Evolutionary conservation across 2,797 vertebrate genomes (phyloP).

Genomic region (Enteromius mattozi): DNA sequence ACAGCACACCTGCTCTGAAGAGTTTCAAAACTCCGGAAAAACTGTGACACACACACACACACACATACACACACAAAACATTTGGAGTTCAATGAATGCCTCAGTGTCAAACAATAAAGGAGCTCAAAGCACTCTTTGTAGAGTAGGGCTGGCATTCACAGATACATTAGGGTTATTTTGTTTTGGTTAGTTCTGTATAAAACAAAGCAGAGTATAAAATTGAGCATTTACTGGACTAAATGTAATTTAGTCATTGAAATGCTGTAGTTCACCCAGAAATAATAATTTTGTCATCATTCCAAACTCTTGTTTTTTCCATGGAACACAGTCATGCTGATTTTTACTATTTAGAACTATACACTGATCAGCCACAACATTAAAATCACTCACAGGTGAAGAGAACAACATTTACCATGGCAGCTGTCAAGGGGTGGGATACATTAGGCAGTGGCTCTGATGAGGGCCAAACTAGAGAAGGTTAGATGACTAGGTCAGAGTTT

Average conservation of each 20-base stretch:
- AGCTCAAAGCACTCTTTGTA: not conserved
- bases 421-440: not conserved
- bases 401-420: not conserved
- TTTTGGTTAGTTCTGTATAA: not conserved
- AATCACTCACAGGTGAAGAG: not conserved
- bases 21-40: not conserved
- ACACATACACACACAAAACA: not conserved
- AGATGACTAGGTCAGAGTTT: not conserved
- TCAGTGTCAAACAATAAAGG: not conserved
- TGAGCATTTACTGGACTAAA: not conserved
- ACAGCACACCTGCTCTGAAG: conserved; percentile 21
- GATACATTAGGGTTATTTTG: not conserved
- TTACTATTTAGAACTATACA: not conserved
- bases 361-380: not conserved
- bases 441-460: not conserved
- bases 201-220: not conserved
- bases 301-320: too few species aligned
- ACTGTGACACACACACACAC: conserved; percentile 33
- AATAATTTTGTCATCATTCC: not conserved
- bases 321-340: not conserved
- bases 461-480: not conserved
- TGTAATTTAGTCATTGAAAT: not conserved
- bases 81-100: not conserved
- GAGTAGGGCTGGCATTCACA: conserved; percentile 18
- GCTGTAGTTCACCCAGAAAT: not conserved